A percentile compares a stretch with the other conserved stretches of the same genome.
These are phyloP conservation scores for Myopa testacea DNA, from an alignment of 2,888 invertebrate genomes.

Conservation along the genomic window DNA sequence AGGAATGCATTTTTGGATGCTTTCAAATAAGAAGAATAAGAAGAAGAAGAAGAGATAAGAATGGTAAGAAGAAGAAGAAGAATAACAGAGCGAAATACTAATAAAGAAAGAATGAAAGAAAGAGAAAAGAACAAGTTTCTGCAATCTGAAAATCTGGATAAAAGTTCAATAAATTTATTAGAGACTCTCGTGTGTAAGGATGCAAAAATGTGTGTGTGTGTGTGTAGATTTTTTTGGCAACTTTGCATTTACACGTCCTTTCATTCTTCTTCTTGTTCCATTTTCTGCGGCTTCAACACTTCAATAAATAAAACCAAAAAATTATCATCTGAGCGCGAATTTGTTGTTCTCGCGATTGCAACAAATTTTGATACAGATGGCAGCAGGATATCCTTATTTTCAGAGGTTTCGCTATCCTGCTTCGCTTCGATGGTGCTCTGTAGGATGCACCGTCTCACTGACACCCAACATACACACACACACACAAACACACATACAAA, in stretches of 20 bases:
- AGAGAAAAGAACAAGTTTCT: not conserved
- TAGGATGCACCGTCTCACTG: no score
- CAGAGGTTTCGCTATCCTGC: not conserved
- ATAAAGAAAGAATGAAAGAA: not conserved
- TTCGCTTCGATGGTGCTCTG: not conserved
- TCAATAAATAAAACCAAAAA: slow-evolving; percentile 11
- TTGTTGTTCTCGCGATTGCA: slow-evolving; percentile 9
- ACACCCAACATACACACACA: not conserved
- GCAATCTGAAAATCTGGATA: slow-evolving; percentile 1
- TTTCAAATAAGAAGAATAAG: no score
- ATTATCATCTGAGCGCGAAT: slow-evolving; percentile 15
- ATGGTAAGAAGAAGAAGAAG: not conserved
- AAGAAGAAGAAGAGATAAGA: no score
- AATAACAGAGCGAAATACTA: not conserved
- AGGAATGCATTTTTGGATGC: not conserved
- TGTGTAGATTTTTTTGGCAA: not conserved
- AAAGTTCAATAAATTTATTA: slow-evolving; percentile 21
- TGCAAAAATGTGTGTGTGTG: slow-evolving; percentile 4
- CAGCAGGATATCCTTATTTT: slow-evolving; percentile 1
- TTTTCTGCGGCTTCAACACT: slow-evolving; percentile 7
- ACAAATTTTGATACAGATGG: slow-evolving; percentile 3
- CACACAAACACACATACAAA: not conserved
- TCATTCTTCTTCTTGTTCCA: not conserved
- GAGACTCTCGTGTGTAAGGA: not conserved
- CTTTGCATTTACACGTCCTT: not conserved